phyloP scores from a whole-genome alignment of 2,797 vertebrate species.

The Alosa sapidissima region DNA sequence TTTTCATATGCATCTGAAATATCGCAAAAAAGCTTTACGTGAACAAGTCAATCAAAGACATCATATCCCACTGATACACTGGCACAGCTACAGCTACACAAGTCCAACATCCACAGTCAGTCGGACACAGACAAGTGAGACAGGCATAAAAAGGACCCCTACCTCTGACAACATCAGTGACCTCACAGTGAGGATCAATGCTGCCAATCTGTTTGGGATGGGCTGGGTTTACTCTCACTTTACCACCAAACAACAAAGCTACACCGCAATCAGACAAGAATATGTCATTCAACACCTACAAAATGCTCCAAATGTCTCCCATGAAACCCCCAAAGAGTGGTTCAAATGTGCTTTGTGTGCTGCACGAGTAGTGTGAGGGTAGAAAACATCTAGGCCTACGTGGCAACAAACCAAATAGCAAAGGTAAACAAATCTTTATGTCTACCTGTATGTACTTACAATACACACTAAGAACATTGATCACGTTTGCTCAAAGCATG shows the following conservation, averaged over 20 bases:
- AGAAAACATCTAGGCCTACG: background rate
- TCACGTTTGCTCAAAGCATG: background rate
- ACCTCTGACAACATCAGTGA: constrained; percentile 92
- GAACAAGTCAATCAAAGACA: background rate
- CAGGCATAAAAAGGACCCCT: constrained; percentile 45
- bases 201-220: constrained; percentile 98
- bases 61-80: background rate
- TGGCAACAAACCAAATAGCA: background rate
- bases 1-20: constrained; percentile 93
- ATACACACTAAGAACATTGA: background rate
- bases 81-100: background rate
- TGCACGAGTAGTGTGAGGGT: background rate
- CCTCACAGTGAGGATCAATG: constrained; percentile 90
- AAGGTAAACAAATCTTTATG: background rate
- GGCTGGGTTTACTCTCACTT: constrained; percentile 86
- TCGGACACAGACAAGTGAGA: background rate
- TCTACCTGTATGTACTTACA: background rate
- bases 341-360: background rate
- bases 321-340: background rate
- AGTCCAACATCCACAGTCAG: background rate
- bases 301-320: background rate
- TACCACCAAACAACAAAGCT: constrained; percentile 94
- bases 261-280: constrained; percentile 37
- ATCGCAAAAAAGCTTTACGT: constrained; percentile 27
- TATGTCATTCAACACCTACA: background rate